Conservation (phyloP, 1,140 invertebrate genomes). For the Scaptodrosophila lebanonensis region DNA sequence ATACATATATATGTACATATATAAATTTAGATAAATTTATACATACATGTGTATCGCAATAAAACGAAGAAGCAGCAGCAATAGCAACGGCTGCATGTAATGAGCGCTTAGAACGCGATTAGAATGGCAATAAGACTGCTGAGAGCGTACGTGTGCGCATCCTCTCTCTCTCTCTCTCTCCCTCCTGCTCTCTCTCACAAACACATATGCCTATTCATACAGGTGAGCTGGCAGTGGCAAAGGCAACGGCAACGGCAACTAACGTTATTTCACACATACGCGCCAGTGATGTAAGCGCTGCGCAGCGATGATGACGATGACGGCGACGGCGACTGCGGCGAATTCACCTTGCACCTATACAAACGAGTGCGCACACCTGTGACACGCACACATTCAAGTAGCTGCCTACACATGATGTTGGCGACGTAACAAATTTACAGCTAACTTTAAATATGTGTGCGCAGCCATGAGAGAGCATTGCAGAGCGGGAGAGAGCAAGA, state of each 20-base stretch:
- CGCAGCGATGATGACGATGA: background rate
- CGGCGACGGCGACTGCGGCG: conserved; percentile 21
- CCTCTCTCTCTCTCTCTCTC: conserved; percentile 3
- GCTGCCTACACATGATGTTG: conserved; percentile 1
- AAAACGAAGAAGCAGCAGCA: conserved; percentile 33
- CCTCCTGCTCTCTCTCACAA: background rate
- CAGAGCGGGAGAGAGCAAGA: conserved; percentile 12
- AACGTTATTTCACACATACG: conserved; percentile 67
- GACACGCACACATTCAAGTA: conserved; percentile 17
- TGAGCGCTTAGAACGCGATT: conserved; percentile 66
- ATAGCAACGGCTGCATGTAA: conserved; percentile 17
- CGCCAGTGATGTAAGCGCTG: conserved; percentile 64
- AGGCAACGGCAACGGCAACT: conserved; percentile 62
- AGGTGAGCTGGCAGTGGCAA: too few relatives aligned
- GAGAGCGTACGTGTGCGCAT: conserved; percentile 4
- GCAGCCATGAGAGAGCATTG: conserved; percentile 17
- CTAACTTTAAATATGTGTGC: conserved; percentile 66
- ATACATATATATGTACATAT: conserved; percentile 6
- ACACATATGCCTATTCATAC: conserved; percentile 27
- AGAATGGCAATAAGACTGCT: conserved; percentile 71
- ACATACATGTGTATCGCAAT: conserved; percentile 19
- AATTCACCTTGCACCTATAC: conserved; percentile 51
- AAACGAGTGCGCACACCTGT: conserved; percentile 50
- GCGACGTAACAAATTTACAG: conserved; percentile 76
- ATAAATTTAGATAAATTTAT: background rate